These are phyloP conservation scores for Drosophila rubida DNA, from an alignment of 2,888 invertebrate genomes.

Conservation along the genomic window DNA sequence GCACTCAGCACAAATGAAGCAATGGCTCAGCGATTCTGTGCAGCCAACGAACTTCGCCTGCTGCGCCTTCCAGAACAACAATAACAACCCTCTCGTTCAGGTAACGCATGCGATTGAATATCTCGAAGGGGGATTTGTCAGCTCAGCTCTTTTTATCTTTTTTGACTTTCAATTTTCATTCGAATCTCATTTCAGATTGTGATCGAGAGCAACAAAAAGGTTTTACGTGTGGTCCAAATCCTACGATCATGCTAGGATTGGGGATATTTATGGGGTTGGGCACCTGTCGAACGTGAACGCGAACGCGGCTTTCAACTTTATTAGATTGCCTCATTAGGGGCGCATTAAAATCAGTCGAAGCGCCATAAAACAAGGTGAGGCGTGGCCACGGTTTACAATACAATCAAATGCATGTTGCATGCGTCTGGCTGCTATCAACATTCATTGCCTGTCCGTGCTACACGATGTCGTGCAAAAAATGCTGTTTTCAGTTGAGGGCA, in stretches of 20 bases:
- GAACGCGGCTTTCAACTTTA: slow-evolving; percentile 25
- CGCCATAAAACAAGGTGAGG: slow-evolving; percentile 25
- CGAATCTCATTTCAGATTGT: slow-evolving; percentile 19
- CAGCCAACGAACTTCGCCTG: slow-evolving; percentile 15
- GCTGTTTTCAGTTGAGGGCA: slow-evolving; percentile 32
- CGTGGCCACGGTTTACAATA: slow-evolving; percentile 7
- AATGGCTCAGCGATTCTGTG: slow-evolving; percentile 29
- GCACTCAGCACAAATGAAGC: slow-evolving; percentile 43
- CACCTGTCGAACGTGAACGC: slow-evolving; percentile 42
- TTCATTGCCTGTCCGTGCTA: background rate
- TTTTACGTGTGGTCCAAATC: slow-evolving; percentile 52
- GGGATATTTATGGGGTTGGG: background rate
- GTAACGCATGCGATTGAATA: slow-evolving; percentile 29
- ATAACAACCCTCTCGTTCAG: slow-evolving; percentile 9
- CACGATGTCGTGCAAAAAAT: slow-evolving; percentile 36
- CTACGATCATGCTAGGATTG: background rate
- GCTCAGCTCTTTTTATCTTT: no score
- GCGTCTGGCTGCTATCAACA: background rate
- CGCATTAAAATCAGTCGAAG: slow-evolving; percentile 25
- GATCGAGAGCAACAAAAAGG: slow-evolving; percentile 24
- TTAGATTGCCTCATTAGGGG: slow-evolving; percentile 48
- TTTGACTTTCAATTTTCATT: slow-evolving; percentile 39
- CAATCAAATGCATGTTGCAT: slow-evolving; percentile 28
- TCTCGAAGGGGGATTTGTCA: slow-evolving; percentile 19
- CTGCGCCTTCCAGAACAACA: background rate